Evolutionary conservation across 2,888 invertebrate species (phyloP), one percentile per base, ranked within the genome.

Genomic region (Trypoxylon attenuatum): DNA sequence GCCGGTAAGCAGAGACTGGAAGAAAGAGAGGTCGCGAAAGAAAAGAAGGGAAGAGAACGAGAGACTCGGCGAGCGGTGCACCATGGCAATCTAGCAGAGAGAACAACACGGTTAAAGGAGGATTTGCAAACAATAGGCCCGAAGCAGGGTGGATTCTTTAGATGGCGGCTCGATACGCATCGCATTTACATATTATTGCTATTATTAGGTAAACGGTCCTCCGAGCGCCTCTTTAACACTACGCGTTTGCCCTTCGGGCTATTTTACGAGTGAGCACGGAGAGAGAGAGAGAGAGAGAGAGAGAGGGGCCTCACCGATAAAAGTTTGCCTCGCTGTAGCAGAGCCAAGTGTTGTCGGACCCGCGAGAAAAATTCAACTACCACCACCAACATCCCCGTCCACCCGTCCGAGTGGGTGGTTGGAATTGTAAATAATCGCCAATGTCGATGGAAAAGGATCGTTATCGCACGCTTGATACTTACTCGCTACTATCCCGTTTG

Each of bases 121-220:
- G 80, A 85, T 85, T 85, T 85, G 85, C 85, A 85, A 85, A 85
- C 85, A 85, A 85, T 85, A 83, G 85, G 76, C 72, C 76, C 76
- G 77, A 73, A 78, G 77, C 77, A 75, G 73, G 77, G 78, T 76
- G 80, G 79, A 84, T 85, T 85, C 83, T 84, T 84, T 82, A 82
- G 85, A 85, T 85, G 81, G 82, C 82, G 81, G 80, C 81, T 82
- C 73, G 85, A 85, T 85, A 85, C 82, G 82, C 80, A 82, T 84
- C 83, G 81, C 82, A 85, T 85, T 85, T 85, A 83, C 85, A 85
- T 85, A 85, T 85, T 85, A 85, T 85, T 85, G 85, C 84, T 85
- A 85, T 85, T 85, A 85, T 85, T 85, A 85, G 84, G 84, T 85
- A 84, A 85, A 85, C 83, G 84, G 81, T 84, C 79, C 79, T 80